Base-by-base conservation (phyloP, 2,888 invertebrate genomes). In the Cheilosia urbana region DNA sequence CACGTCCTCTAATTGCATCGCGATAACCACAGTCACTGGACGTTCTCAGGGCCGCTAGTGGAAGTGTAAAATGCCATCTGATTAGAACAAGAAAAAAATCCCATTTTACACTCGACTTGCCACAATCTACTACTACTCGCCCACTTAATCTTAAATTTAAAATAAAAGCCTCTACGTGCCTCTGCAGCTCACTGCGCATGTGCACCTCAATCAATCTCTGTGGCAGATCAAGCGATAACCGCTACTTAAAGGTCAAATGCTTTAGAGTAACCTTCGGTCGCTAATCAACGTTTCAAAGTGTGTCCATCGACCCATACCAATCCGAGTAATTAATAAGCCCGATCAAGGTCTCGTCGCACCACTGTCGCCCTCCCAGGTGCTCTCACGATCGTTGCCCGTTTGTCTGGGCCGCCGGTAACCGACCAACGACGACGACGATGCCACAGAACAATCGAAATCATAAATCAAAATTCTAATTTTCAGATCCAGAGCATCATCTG, bases 391-490 rank as follows among this genome's bases (percentile, higher is more conserved):
- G 57, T 69, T 69, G 73, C 79, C 79, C 79, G 75, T 79, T 79
- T 79, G 75, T 71, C 79, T 79, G 69, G 58, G 37, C 37, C 37
- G 37, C 40, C 66, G 75, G 7, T 30, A 30, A 30, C 30, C 62
- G 62, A 37, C 47, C 51, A 17, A 62, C 58, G 51, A 40, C 21
- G 11, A 11, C 58, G 51, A 40, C 21, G 13, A 21, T 11, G 49
- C 37, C 58, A 60, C 66, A 72, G 11, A 78, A 78, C 83, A 84
- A 79, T 75, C 69, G 75, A 68, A 75, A 66, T 69, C 84, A 84
- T 84, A 84, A 84, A 84, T 84, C 84, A 79, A 71, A 84, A 75
- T 84, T 84, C 84, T 79, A 79, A 84, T 79, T 84, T 84, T 79
- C 73, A 58, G 75, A 65, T 84, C 65, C 65, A 68, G 68, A 82